Conservation (phyloP, 2,888 invertebrate species). For the Creontiades dilutus region DNA sequence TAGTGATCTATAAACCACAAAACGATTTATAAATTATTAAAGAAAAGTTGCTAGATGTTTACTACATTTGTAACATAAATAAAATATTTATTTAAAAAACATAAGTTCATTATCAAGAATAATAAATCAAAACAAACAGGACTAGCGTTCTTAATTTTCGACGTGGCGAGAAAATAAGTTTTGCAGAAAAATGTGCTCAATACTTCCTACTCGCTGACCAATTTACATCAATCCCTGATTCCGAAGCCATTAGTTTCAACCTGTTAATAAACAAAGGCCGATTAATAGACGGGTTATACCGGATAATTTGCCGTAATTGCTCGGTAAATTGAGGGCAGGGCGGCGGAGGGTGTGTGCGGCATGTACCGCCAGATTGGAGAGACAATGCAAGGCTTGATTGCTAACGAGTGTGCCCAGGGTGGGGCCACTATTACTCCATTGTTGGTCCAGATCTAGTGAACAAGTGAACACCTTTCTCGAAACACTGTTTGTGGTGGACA, state of each 20-base stretch:
- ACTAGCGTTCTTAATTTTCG: too few relatives aligned
- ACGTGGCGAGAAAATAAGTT: too few relatives aligned
- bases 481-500: constrained; percentile 27
- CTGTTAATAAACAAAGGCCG: constrained; percentile 30
- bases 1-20: too few relatives aligned
- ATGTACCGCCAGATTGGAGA: constrained; percentile 29
- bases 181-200: not conserved
- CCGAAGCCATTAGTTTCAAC: not conserved
- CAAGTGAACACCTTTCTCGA: constrained; percentile 39
- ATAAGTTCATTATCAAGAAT: too few relatives aligned
- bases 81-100: too few relatives aligned
- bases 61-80: too few relatives aligned
- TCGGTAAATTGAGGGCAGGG: constrained; percentile 2
- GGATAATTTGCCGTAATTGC: constrained; percentile 4
- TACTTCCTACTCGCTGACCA: not conserved
- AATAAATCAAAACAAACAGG: too few relatives aligned
- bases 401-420: constrained; percentile 58
- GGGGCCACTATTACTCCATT: constrained; percentile 42
- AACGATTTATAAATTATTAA: too few relatives aligned
- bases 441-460: constrained; percentile 22
- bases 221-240: not conserved
- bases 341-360: constrained; percentile 37
- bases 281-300: constrained; percentile 24
- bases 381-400: constrained; percentile 58
- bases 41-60: too few relatives aligned